These are phyloP conservation scores for Melospiza georgiana DNA, from an alignment of 2,113 vertebrate species.

Conservation along the genomic window DNA sequence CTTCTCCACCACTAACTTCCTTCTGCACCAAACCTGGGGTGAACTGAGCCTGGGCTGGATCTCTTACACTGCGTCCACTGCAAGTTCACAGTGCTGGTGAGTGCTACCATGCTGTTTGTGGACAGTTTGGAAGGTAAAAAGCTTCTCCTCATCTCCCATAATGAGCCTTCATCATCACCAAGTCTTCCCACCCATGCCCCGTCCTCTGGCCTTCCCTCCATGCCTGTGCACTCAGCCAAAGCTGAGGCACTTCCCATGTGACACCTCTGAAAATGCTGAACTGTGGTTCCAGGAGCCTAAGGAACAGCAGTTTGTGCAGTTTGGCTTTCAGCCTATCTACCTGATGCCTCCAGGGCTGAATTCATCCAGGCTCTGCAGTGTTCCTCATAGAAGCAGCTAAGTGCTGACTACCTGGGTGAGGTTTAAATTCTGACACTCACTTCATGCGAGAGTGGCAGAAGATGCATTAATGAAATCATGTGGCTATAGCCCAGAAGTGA, in stretches of 20 bases:
- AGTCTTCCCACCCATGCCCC: not conserved
- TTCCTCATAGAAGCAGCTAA: not conserved
- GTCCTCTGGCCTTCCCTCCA: not conserved
- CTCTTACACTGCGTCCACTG: not conserved
- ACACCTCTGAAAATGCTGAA: not conserved
- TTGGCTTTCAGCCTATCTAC: not conserved
- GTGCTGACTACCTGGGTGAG: not conserved
- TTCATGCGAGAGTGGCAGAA: not conserved
- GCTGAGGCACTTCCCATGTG: not conserved
- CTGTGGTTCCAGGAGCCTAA: not conserved
- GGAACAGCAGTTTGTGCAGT: not conserved
- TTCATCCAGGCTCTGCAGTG: not conserved
- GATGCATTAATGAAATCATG: not conserved
- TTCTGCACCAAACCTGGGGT: rapidly evolving
- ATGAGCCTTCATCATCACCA: not conserved
- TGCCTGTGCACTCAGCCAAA: not conserved
- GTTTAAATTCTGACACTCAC: not conserved
- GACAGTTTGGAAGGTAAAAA: not conserved
- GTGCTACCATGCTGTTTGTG: not conserved
- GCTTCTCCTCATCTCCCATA: not conserved
- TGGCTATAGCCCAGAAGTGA: not conserved
- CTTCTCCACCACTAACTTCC: not conserved
- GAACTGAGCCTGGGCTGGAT: not conserved
- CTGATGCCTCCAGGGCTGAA: not conserved
- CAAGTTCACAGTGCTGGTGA: not conserved